Percentiles rank a stretch among this genome's conserved stretches.
phyloP scores from a whole-genome alignment of 1,140 invertebrate species.

The Temnothorax longispinosus region DNA sequence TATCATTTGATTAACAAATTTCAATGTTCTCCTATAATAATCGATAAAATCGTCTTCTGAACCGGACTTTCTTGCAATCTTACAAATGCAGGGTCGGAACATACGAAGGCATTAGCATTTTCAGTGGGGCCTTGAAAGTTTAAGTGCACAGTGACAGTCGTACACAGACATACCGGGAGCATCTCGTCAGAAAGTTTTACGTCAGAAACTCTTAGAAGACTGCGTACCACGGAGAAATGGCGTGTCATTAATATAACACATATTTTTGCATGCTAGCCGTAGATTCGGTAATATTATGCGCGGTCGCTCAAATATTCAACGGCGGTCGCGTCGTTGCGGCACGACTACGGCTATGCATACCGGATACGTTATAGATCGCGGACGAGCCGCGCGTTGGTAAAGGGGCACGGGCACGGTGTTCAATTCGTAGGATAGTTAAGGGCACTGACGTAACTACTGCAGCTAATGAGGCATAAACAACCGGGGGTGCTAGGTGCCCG shows the following conservation, averaged over 20 bases:
- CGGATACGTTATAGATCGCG: slow-evolving; percentile 64
- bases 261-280: slow-evolving; percentile 49
- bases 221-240: not conserved
- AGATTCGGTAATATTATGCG: slow-evolving; percentile 52
- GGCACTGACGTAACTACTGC: slow-evolving; percentile 78
- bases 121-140: not conserved
- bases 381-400: slow-evolving; percentile 59
- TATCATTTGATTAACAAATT: not conserved
- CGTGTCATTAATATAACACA: slow-evolving; percentile 49
- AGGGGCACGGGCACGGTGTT: slow-evolving; percentile 63
- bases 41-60: not conserved
- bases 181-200: not conserved
- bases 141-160: not conserved
- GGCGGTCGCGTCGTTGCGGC: slow-evolving; percentile 43
- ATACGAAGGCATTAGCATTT: not conserved
- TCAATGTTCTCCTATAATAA: not conserved
- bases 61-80: not conserved
- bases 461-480: slow-evolving; percentile 82
- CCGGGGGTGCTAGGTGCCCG: slow-evolving; percentile 67
- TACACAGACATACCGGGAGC: not conserved
- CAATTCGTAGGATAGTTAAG: slow-evolving; percentile 79
- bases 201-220: slow-evolving; percentile 2
- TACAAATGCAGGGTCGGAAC: not conserved
- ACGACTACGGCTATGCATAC: slow-evolving; percentile 50
- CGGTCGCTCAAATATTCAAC: slow-evolving; percentile 53